These are phyloP conservation scores for Drosophila nikananu DNA, from an alignment of 1,140 invertebrate genomes.

Conservation along the genomic window DNA sequence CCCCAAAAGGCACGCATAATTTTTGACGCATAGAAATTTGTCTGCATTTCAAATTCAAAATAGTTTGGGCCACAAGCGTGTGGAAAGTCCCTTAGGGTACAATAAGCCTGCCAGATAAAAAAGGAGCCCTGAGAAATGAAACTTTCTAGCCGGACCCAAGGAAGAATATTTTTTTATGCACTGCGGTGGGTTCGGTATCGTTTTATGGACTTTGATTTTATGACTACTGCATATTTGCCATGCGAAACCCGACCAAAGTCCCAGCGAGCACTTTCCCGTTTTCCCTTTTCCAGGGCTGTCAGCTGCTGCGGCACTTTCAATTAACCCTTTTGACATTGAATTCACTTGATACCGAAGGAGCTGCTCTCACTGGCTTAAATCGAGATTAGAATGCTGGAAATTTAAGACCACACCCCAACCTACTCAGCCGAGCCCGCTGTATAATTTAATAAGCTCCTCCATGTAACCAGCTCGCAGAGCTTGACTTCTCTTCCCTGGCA, in stretches of 20 bases:
- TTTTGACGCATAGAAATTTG: conserved; percentile 69
- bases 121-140: conserved; percentile 29
- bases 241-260: conserved; percentile 7
- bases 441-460: conserved; percentile 76
- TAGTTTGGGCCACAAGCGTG: conserved; percentile 49
- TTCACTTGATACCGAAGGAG: conserved; percentile 54
- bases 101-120: conserved; percentile 49
- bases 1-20: conserved; percentile 60
- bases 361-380: conserved; percentile 53
- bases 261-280: conserved; percentile 5
- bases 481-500: conserved; percentile 14
- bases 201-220: conserved; percentile 70
- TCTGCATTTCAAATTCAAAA: conserved; percentile 64
- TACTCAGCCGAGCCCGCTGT: neutral
- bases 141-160: conserved; percentile 49
- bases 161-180: conserved; percentile 65
- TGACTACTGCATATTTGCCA: conserved; percentile 43
- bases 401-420: conserved; percentile 43
- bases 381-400: conserved; percentile 68
- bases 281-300: conserved; percentile 24
- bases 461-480: conserved; percentile 45
- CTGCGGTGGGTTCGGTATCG: conserved; percentile 44
- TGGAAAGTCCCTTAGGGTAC: conserved; percentile 58
- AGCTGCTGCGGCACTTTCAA: conserved; percentile 55
- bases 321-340: conserved; percentile 75